Evolutionary conservation across 2,113 vertebrate species (phyloP).

Genomic region (Vulpes lagopus): DNA sequence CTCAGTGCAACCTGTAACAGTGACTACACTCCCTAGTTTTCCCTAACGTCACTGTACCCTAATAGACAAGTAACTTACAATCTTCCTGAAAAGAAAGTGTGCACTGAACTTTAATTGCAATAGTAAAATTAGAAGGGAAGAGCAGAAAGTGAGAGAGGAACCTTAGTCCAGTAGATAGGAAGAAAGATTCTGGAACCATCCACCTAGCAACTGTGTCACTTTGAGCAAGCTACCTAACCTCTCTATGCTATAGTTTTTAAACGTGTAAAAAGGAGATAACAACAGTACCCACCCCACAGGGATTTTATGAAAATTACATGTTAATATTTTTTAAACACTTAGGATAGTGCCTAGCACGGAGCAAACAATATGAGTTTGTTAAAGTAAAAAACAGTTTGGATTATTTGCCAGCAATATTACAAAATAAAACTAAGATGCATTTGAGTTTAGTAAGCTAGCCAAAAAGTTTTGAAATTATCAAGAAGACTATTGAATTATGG

Average conservation of each 20-base stretch:
- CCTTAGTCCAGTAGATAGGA: neutral
- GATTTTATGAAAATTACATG: neutral
- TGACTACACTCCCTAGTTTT: neutral
- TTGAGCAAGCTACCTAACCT: neutral
- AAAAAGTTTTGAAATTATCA: neutral
- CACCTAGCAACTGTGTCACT: neutral
- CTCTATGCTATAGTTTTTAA: neutral
- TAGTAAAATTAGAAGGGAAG: neutral
- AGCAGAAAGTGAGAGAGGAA: neutral
- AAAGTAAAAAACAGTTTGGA: neutral
- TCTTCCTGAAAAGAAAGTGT: neutral
- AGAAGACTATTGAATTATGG: neutral
- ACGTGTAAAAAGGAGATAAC: neutral
- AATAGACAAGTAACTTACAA: neutral
- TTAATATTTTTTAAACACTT: slow-evolving; percentile 20
- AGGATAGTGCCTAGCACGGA: neutral
- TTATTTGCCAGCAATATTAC: neutral
- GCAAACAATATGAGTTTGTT: neutral
- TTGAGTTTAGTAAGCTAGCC: neutral
- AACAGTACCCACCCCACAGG: neutral
- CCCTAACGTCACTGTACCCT: neutral
- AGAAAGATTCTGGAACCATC: neutral
- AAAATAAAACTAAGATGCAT: slow-evolving; percentile 24
- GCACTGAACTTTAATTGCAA: neutral
- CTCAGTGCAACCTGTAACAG: neutral